Conservation (phyloP, 2,888 invertebrate genomes). For the Ophion costatus region DNA sequence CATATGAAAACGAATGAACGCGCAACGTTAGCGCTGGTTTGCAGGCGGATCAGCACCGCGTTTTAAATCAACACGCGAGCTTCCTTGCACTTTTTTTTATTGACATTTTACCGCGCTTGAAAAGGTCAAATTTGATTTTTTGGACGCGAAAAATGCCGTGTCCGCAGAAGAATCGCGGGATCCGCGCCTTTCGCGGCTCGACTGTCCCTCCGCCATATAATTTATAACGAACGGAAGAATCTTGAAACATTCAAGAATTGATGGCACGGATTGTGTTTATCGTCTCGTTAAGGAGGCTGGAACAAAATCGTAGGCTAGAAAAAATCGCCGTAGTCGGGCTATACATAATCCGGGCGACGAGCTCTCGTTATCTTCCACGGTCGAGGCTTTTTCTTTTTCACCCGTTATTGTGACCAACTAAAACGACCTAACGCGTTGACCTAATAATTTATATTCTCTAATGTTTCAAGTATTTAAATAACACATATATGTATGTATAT, state of each 20-base stretch:
- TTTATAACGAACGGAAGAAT: conserved; percentile 70
- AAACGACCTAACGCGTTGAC: conserved; percentile 67
- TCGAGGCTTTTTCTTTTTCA: conserved; percentile 54
- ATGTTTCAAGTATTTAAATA: conserved; percentile 72
- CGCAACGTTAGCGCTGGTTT: conserved; percentile 73
- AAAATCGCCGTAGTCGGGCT: neutral
- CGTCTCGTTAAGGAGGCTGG: neutral
- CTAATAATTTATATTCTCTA: conserved; percentile 73
- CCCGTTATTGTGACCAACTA: conserved; percentile 71
- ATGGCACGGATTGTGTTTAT: conserved; percentile 71
- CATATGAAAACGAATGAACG: conserved; percentile 60
- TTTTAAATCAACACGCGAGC: conserved; percentile 39
- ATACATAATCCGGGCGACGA: conserved; percentile 69
- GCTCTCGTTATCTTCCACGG: conserved; percentile 70
- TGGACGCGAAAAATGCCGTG: neutral
- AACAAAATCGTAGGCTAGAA: conserved; percentile 1
- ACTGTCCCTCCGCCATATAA: conserved; percentile 1
- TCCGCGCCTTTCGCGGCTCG: neutral
- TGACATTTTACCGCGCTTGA: neutral
- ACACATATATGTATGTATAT: conserved; percentile 63
- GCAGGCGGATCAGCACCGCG: conserved; percentile 72
- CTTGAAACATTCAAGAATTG: conserved; percentile 55
- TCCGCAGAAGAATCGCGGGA: neutral
- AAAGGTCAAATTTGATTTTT: neutral
- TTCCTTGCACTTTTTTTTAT: conserved; percentile 23